Base-by-base conservation (phyloP, 2,888 invertebrate genomes). In the Galerucella calmariensis region DNA sequence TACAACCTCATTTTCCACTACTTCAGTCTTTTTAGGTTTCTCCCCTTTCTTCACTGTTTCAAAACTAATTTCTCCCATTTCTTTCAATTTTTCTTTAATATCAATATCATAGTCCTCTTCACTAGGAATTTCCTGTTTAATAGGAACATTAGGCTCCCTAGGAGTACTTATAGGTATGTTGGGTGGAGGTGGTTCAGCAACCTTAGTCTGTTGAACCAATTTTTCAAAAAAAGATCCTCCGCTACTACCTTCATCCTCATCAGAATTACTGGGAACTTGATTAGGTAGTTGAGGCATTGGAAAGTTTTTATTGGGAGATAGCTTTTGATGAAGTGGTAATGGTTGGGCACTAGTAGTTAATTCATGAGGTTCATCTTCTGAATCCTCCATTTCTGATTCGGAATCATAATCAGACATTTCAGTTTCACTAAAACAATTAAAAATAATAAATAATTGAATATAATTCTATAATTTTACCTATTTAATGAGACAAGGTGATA, bases 1-100 rank as follows among this genome's bases (percentile, higher is more conserved):
- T 90, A 84, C 96, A 93, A 87, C 96, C 95, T 84, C 95, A 91
- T 78, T 96, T 90, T 87, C 96, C 90, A 87, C 91, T 83, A 79
- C 79, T 77, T 85, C 85, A 58, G 83, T 79, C 76, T 87, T 86
- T 79, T 86, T 86, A 5, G 86, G 84, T 74, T 86, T 86, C 68
- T 88, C 88, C 3, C 86, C 86, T 76, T 88, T 88, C 76, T 88
- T 88, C 0, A 88, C 88, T 2, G 88, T 88, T 79, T 88, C 87
- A 78, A 88, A 87, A 75, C 87, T 88, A 58, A 88, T 86, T 79
- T 87, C 88, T 51, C 91, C 91, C 91, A 92, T 91, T 85, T 92
- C 91, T 83, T 91, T 91, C 65, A 91, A 84, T 83, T 92, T 92
- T 79, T 91, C 91, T 68, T 90, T 89, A 61, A 91, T 90, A 82